Evolutionary conservation across 2,113 vertebrate genomes (phyloP), one percentile per base, ranked within the genome.

Genomic region (Sardina pilchardus): DNA sequence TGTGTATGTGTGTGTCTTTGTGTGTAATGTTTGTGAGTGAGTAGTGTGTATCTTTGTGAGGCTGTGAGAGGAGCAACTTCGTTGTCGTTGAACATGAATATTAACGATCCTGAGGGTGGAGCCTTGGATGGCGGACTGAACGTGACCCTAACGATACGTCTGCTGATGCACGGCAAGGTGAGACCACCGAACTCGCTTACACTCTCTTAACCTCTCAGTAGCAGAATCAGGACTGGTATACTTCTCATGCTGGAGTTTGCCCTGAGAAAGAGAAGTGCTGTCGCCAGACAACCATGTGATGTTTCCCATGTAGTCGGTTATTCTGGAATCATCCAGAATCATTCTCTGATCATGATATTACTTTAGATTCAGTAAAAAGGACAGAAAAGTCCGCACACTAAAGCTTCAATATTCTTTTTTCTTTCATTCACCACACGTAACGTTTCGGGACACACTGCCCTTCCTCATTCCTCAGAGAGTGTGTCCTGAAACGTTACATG

Each of bases 101-200:
- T 95, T 93, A 95, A 94, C 75, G 94, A 95, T 63, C 96, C 93
- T 89, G 96, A 97, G 85, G 90, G 94, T 87, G 96, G 95, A 93
- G 91, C 93, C 87, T 91, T 94, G 87, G 97, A 97, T 89, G 95
- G 96, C 86, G 95, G 95, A 89, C 94, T 97, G 90, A 97, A 97
- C 84, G 95, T 97, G 89, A 97, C 96, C 0, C 94, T 98, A 89
- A 98, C 96, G 63, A 95, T 98, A 86, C 94, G 96, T 84, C 95
- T 97, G 90, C 94, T 97, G 91, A 98, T 98, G 97, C 97, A 98
- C 0, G 97, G 97, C 89, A 98, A 98, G 96, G 97, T 98, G 95
- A 95, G 34, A 71, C 10, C 63, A 26, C 59, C 1, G 16, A 53
- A 53, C 53, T 59, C 24, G 53, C 26, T 71, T 34, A 34, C 1